These are phyloP conservation scores for Solea senegalensis DNA, from an alignment of 2,113 vertebrate genomes.

Conservation along the genomic window DNA sequence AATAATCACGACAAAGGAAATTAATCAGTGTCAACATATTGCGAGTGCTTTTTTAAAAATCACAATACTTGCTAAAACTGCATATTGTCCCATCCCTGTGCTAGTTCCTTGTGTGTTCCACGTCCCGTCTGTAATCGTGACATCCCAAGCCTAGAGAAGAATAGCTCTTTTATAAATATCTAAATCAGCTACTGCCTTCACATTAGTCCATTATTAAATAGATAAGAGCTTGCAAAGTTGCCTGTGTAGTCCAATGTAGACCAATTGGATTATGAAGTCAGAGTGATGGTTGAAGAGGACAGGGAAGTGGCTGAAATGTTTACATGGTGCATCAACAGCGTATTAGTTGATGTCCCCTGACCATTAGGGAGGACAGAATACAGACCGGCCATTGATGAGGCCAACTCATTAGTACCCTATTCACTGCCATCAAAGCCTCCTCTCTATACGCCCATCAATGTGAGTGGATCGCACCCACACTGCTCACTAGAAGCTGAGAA, in stretches of 20 bases:
- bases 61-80: no score
- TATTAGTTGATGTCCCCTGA: constrained; percentile 40
- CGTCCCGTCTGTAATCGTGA: no score
- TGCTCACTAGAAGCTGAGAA: constrained; percentile 34
- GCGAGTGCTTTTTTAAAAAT: no score
- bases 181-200: constrained; percentile 21
- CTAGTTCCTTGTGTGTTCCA: no score
- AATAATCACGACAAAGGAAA: no score
- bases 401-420: constrained; percentile 75
- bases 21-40: no score
- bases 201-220: constrained; percentile 19
- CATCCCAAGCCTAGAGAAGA: no score
- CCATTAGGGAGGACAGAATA: constrained; percentile 68
- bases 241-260: constrained; percentile 5
- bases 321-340: constrained; percentile 60
- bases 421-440: constrained; percentile 68
- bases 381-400: constrained; percentile 71
- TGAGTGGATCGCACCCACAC: constrained; percentile 35
- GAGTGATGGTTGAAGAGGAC: constrained; percentile 36
- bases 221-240: constrained; percentile 7
- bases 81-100: no score
- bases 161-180: background rate
- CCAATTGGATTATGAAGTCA: constrained; percentile 26
- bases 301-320: constrained; percentile 57
- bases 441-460: constrained; percentile 49